Base-by-base conservation (phyloP, 2,113 vertebrate species). In the Xiphophorus maculatus region DNA sequence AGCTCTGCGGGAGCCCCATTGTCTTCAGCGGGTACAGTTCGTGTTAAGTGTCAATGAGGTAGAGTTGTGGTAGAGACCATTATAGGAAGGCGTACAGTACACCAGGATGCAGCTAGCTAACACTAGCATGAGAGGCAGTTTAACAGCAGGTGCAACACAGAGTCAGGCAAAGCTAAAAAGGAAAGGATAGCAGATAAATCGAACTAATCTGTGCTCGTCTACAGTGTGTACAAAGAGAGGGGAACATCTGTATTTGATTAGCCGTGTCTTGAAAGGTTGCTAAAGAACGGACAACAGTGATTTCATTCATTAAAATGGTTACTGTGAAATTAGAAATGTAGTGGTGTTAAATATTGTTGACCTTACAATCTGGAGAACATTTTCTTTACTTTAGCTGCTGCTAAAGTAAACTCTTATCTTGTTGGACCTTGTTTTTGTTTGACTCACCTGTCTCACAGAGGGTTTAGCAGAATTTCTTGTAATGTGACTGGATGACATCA, bases 1-100 rank as follows among this genome's bases (percentile, higher is more conserved):
- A 87, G 70, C 91, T 88, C 71, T 93, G 91, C 30, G 88, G 17
- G 0, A 93, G 61, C 17, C 91, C 91, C 91, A 92, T 94, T 0
- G 68, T 54, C 32, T 63, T 32, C 17, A 17, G 12, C 15, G 1
- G 72, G n/a, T 27, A 17, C 22, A 35, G 32, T 22, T 19, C 68
- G 10, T 33, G 69, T 63, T 14, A 11, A 66, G 71, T 68, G 80
- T 84, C 83, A 84, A 76, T 70, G 81, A 76, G 70, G 74, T 74
- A 85, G 68, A 69, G 25, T 37, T 5, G 14, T 40, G 71, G 70
- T 68, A 63, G 30, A 12, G 72, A 68, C 63, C 87, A 89, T 91
- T 69, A 67, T 81, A 70, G 5, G 1, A 9, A 33, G n/a, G 11
- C 0, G 5, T 17, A 37, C n/a, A 29, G 19, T 27, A 13, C 13